phyloP scores from a whole-genome alignment of 2,113 vertebrate species.

The Sprattus sprattus region DNA sequence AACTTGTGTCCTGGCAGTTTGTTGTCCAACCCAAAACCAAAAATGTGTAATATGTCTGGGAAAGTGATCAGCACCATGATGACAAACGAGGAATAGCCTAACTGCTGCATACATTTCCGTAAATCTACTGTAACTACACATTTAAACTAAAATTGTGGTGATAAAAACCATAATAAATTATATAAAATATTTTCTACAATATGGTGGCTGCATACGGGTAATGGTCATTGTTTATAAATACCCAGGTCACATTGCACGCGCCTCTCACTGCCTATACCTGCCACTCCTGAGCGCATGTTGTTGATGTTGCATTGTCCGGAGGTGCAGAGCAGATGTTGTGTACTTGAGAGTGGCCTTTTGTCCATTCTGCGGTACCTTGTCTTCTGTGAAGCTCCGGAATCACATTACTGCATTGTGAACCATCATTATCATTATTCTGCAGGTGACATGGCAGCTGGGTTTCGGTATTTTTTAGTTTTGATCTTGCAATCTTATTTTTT shows the following conservation, averaged over 20 bases:
- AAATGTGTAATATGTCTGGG: conserved; percentile 43
- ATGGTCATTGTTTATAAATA: not conserved
- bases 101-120: not conserved
- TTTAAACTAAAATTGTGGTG: not conserved
- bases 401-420: not conserved
- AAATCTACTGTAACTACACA: not conserved
- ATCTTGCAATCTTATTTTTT: not conserved
- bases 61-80: conserved; percentile 35
- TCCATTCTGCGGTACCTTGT: not conserved
- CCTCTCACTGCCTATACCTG: not conserved
- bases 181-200: not conserved
- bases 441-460: not conserved
- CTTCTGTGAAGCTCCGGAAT: not conserved
- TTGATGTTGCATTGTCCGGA: too few species aligned
- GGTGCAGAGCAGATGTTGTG: not conserved
- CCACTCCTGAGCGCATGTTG: not conserved
- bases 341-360: not conserved
- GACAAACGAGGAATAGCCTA: not conserved
- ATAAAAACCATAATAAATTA: not conserved
- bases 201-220: not conserved
- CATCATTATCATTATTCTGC: too few species aligned
- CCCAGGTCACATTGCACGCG: not conserved
- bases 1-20: conserved; percentile 24
- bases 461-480: not conserved
- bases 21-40: conserved; percentile 23